Percentiles rank a stretch among this genome's conserved stretches.
These are phyloP conservation scores for Daktulosphaira vitifoliae DNA, from an alignment of 1,140 invertebrate genomes.

Conservation along the genomic window DNA sequence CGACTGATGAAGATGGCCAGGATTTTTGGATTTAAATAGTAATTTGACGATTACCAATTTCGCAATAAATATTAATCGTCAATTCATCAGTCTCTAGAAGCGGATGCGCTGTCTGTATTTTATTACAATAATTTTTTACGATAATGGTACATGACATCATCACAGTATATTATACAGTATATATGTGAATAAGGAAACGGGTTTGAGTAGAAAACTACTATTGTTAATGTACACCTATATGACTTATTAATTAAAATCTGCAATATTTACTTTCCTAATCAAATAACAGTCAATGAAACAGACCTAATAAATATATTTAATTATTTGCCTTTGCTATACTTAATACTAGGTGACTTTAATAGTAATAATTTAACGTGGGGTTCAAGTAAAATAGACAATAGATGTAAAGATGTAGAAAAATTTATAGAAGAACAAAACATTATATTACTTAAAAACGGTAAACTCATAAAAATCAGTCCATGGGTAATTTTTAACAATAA, in stretches of 20 bases:
- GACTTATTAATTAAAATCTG: background rate
- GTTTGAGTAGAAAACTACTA: too few relatives aligned
- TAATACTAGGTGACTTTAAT: slow-evolving; percentile 41
- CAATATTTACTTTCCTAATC: background rate
- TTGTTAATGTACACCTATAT: background rate
- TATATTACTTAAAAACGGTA: background rate
- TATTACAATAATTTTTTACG: too few relatives aligned
- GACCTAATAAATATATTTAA: slow-evolving; percentile 38
- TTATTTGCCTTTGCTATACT: slow-evolving; percentile 40
- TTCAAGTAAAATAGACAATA: slow-evolving; percentile 38
- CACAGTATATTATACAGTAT: too few relatives aligned
- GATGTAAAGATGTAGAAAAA: slow-evolving; percentile 38
- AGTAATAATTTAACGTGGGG: slow-evolving; percentile 41
- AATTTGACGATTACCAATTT: too few relatives aligned
- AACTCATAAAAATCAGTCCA: background rate
- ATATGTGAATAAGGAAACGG: too few relatives aligned
- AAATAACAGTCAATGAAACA: background rate
- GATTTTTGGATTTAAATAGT: too few relatives aligned
- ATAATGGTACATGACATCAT: too few relatives aligned
- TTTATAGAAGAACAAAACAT: background rate
- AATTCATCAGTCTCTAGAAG: too few relatives aligned
- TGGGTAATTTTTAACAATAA: background rate
- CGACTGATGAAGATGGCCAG: too few relatives aligned
- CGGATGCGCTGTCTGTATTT: too few relatives aligned
- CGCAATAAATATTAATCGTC: too few relatives aligned